phyloP scores from a whole-genome alignment of 1,140 invertebrate species.

The Pseudomyrmex flavicornis region DNA sequence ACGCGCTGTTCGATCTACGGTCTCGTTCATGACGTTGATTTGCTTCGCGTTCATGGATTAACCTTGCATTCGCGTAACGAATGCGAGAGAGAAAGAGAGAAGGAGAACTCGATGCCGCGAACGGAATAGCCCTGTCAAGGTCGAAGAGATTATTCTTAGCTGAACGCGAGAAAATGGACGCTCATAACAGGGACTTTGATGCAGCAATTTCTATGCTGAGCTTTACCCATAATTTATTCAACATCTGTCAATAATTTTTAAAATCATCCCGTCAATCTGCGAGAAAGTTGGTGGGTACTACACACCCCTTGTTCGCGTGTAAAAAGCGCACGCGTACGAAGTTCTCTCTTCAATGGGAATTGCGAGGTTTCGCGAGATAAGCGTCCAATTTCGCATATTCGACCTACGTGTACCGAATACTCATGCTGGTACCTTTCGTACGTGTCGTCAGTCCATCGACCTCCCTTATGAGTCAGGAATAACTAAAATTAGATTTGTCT shows the following conservation, averaged over 20 bases:
- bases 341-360: background rate
- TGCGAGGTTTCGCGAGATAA: constrained; percentile 25
- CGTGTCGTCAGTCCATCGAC: constrained; percentile 61
- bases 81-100: constrained; percentile 37
- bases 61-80: constrained; percentile 44
- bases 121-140: constrained; percentile 52
- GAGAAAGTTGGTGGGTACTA: too few species aligned
- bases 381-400: constrained; percentile 54
- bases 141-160: constrained; percentile 59
- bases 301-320: background rate
- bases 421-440: constrained; percentile 66
- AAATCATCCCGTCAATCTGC: too few species aligned
- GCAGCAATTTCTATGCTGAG: background rate
- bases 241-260: background rate
- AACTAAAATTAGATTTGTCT: background rate
- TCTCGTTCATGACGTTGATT: constrained; percentile 61
- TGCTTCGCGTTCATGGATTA: constrained; percentile 50
- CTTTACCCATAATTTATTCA: background rate
- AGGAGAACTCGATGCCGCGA: constrained; percentile 13
- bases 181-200: constrained; percentile 26
- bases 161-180: constrained; percentile 49
- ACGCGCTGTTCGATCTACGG: constrained; percentile 39
- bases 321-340: too few species aligned
- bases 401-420: constrained; percentile 57
- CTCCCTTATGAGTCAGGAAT: constrained; percentile 22